Conservation (phyloP, 1,140 invertebrate species). For the Cherax quadricarinatus region DNA sequence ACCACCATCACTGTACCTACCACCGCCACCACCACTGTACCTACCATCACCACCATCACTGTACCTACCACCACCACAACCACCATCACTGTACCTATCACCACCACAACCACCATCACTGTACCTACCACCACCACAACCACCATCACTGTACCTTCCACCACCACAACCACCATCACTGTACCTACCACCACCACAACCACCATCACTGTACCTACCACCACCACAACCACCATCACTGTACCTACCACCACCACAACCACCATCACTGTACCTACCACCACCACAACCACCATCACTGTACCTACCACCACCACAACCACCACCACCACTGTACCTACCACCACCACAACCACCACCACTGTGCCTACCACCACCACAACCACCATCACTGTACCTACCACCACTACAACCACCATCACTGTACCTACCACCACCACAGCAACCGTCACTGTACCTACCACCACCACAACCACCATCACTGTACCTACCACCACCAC, state of each 20-base stretch:
- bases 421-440: no score
- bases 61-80: background rate
- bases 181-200: background rate
- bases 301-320: no score
- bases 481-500: no score
- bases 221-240: background rate
- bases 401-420: no score
- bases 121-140: no score
- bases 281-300: background rate
- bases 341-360: no score
- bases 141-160: no score
- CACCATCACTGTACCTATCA: background rate
- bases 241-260: background rate
- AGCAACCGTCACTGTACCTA: background rate
- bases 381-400: no score
- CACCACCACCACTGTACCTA: background rate
- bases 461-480: background rate
- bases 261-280: background rate
- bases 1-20: background rate
- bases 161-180: background rate
- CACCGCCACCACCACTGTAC: background rate
- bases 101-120: background rate
- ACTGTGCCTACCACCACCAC: no score
- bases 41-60: background rate
- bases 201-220: no score